Base-by-base conservation (phyloP, 2,888 invertebrate genomes). In the Linyphia triangularis region DNA sequence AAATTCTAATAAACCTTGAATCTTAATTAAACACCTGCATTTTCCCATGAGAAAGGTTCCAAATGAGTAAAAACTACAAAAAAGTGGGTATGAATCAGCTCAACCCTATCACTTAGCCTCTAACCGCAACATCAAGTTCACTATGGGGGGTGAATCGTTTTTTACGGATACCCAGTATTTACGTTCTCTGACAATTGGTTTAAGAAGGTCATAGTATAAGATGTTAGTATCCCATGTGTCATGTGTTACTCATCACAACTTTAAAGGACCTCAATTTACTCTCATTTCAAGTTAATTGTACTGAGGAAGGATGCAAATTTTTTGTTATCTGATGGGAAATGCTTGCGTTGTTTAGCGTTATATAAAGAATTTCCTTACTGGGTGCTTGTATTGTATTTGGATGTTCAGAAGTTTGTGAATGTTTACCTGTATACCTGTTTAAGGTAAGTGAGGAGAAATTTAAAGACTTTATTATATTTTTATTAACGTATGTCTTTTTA, bases 71-170 rank as follows among this genome's bases (percentile, higher is more conserved):
- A 40, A 40, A 40, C 1, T 40, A 3, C 40, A 40, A 9, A 51
- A 51, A 51, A 51, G 5, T n/a, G n/a, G n/a, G 6, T 5, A 16
- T 51, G 51, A 51, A 13, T 51, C 51, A 51, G 5, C 13, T 16
- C 16, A n/a, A 3, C n/a, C 13, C 16, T 16, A 51, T n/a, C 51
- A 5, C n/a, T 28, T 19, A 40, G 37, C 28, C 24, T 24, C 24
- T 26, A 57, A 81, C 81, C 81, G 81, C 81, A 81, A 69, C 30
- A 19, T 81, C 33, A 43, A 78, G 67, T 33, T 57, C 81, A 13
- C 33, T n/a, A 9, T 37, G 24, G 81, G 81, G 81, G 81, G 57
- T 69, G 69, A 59, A 30, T 13, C 69, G 30, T 6, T 22, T 4
- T n/a, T 13, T 22, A 9, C 10, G 75, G 75, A 33, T 61, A 37